Evolutionary conservation across 2,797 vertebrate genomes (phyloP), one percentile per base, ranked within the genome.

Genomic region (Megaceryle alcyon): DNA sequence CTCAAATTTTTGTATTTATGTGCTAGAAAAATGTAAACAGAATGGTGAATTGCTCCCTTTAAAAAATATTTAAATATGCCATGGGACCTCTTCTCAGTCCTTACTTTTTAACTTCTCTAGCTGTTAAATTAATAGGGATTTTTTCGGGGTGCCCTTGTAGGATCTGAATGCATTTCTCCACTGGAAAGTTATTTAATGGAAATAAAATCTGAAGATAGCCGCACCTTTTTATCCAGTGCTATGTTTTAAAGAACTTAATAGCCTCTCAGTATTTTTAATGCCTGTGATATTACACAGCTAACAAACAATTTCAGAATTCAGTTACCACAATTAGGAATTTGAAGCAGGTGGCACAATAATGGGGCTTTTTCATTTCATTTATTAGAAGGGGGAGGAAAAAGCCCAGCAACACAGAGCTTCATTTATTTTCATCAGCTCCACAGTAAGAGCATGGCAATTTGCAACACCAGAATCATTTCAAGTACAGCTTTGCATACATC

Each of bases 331-430:
- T 98, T 98, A 98, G 97, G 97, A 98, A 98, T 98, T 97, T 98
- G 98, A 98, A 98, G 97, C 98, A 98, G 98, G 98, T 98, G 98
- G 98, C 97, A 96, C 97, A 97, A 98, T 98, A 98, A 98, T 98
- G 97, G 97, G 94, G 97, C 97, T 98, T 98, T 98, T 98, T 98
- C 97, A 98, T 98, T 98, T 98, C 97, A 98, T 98, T 98, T 98
- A 98, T 98, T 98, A 97, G 96, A 90, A 97, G 94, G 91, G 96
- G 94, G 96, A 95, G 66, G 72, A 96, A 94, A 93, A 94, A 97
- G 97, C 96, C 96, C 95, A 95, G 97, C 96, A 97, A 96, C 83
- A 96, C 93, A 94, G 97, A 97, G 98, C 97, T 98, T 97, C 97
- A 97, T 98, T 98, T 98, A 97, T 98, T 98, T 98, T 97, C 97